These are phyloP conservation scores for Ornithoptera priamus DNA, from an alignment of 2,888 invertebrate species.

Conservation along the genomic window DNA sequence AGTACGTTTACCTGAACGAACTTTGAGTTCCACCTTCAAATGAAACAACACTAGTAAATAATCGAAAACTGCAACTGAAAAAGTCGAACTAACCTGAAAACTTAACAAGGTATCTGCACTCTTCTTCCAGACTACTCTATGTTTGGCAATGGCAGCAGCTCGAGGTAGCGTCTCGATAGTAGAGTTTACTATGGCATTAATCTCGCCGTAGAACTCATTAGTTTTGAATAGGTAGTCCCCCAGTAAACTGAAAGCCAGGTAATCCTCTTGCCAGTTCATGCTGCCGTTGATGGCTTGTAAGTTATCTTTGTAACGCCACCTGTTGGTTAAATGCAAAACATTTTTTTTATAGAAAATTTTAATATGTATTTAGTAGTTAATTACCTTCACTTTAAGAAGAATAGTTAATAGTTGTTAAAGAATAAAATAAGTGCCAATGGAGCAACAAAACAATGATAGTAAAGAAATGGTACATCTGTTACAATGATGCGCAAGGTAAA, in stretches of 20 bases:
- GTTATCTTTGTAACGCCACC: slow-evolving; percentile 78
- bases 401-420: no score
- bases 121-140: slow-evolving; percentile 71
- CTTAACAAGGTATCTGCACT: slow-evolving; percentile 71
- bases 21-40: no score
- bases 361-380: no score
- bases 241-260: slow-evolving; percentile 65
- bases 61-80: background rate
- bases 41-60: background rate
- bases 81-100: slow-evolving; percentile 57
- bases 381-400: no score
- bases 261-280: slow-evolving; percentile 77
- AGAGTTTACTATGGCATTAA: slow-evolving; percentile 69
- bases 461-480: no score
- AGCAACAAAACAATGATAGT: no score
- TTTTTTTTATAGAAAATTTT: no score
- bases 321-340: slow-evolving; percentile 34
- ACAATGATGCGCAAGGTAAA: no score
- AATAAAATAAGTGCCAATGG: no score
- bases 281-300: slow-evolving; percentile 74
- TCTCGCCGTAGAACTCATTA: slow-evolving; percentile 71
- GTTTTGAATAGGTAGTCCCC: slow-evolving; percentile 72
- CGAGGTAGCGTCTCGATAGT: slow-evolving; percentile 68
- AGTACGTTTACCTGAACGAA: no score
- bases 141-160: slow-evolving; percentile 69